These are phyloP conservation scores for Glareola pratincola DNA, from an alignment of 2,113 vertebrate species.

Conservation along the genomic window DNA sequence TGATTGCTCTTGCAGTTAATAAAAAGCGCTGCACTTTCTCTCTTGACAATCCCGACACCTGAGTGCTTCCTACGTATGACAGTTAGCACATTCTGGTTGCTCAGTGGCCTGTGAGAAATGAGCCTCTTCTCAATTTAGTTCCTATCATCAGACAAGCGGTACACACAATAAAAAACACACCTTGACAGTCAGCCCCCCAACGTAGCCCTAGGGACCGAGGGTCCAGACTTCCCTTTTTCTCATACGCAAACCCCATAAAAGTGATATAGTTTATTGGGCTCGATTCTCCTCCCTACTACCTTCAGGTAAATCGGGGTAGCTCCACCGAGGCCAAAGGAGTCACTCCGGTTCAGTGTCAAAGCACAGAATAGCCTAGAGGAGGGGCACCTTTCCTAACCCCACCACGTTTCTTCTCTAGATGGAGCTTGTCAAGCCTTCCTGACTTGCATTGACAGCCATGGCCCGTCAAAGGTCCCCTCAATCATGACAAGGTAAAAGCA, in stretches of 20 bases:
- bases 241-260: not conserved
- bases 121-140: conserved; percentile 69
- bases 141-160: conserved; percentile 57
- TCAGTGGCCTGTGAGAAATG: conserved; percentile 65
- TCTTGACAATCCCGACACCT: conserved; percentile 67
- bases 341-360: not conserved
- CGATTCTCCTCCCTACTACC: not conserved
- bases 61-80: conserved; percentile 61
- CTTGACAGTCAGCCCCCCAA: conserved; percentile 48
- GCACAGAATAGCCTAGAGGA: not conserved
- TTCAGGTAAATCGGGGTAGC: not conserved
- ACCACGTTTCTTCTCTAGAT: not conserved
- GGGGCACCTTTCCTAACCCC: not conserved
- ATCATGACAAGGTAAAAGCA: not conserved
- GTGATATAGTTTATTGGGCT: not conserved
- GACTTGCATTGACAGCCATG: not conserved
- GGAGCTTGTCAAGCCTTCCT: not conserved
- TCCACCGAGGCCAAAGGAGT: not conserved
- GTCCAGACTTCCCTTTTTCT: not conserved
- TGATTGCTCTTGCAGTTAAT: conserved; percentile 70
- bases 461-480: not conserved
- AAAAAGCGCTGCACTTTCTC: conserved; percentile 62
- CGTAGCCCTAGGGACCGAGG: conserved; percentile 3
- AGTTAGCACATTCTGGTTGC: conserved; percentile 67
- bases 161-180: conserved; percentile 60